Conservation (phyloP, 2,113 vertebrate species). For the Pterophyllum scalare region DNA sequence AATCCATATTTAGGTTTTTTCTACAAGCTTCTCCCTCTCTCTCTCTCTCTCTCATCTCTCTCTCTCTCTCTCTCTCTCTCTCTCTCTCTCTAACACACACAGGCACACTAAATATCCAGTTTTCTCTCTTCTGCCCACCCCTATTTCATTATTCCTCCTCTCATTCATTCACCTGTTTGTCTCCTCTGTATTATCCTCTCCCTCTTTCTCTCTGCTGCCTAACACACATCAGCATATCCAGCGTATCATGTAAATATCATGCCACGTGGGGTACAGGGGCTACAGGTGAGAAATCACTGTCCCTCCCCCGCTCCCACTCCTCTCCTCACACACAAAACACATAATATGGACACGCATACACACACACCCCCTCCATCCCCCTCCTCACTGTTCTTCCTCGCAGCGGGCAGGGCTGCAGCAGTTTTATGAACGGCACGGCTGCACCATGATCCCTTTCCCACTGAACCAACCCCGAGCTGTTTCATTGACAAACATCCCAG, state of each 20-base stretch:
- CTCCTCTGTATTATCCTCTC: background rate
- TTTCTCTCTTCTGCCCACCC: constrained; percentile 4
- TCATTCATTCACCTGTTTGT: constrained; percentile 58
- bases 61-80: background rate
- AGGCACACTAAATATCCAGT: constrained; percentile 36
- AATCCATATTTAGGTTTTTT: constrained; percentile 16
- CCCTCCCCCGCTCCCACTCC: background rate
- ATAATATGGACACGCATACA: background rate
- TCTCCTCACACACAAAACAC: background rate
- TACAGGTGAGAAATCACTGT: constrained; percentile 58
- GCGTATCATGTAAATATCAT: constrained; percentile 65
- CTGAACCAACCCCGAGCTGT: constrained; percentile 35
- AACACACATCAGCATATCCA: constrained; percentile 44
- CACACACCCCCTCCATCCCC: background rate
- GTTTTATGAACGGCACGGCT: constrained; percentile 70
- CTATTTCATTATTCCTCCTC: constrained; percentile 44
- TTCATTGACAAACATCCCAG: constrained; percentile 70
- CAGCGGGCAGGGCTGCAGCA: constrained; percentile 77
- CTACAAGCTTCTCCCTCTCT: background rate
- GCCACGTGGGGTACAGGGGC: constrained; percentile 67
- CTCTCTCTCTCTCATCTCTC: background rate
- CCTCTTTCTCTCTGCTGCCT: background rate
- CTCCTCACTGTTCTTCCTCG: constrained; percentile 32
- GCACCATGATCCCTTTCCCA: constrained; percentile 56
- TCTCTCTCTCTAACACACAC: background rate